Evolutionary conservation across 2,113 vertebrate species (phyloP).

Genomic region (Notothenia coriiceps): DNA sequence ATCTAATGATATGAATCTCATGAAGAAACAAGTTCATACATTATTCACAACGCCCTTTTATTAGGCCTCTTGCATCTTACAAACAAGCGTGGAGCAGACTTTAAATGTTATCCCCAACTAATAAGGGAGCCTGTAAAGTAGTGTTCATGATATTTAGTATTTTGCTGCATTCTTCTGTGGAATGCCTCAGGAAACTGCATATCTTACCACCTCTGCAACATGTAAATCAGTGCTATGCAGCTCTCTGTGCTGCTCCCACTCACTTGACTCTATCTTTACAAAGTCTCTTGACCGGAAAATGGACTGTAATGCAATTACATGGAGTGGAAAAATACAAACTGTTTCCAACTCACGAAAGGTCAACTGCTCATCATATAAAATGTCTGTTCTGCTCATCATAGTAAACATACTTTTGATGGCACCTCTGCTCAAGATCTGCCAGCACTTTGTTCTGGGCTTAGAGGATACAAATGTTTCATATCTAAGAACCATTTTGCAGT

Average conservation of each 20-base stretch:
- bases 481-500: constrained; percentile 9
- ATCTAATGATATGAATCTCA: constrained; percentile 2
- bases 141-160: constrained; percentile 48
- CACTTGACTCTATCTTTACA: constrained; percentile 51
- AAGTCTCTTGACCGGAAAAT: constrained; percentile 71
- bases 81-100: constrained; percentile 34
- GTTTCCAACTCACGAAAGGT: constrained; percentile 68
- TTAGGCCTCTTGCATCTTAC: constrained; percentile 32
- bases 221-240: constrained; percentile 61
- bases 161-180: constrained; percentile 51
- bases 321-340: constrained; percentile 69
- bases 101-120: constrained; percentile 35
- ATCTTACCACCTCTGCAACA: constrained; percentile 63
- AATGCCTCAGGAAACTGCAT: constrained; percentile 54
- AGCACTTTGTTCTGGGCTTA: not conserved
- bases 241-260: constrained; percentile 50
- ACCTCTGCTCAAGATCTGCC: not conserved
- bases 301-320: constrained; percentile 73
- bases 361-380: constrained; percentile 54
- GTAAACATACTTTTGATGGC: constrained; percentile 25
- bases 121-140: constrained; percentile 19
- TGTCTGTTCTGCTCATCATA: constrained; percentile 49
- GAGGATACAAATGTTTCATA: constrained; percentile 8
- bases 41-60: constrained; percentile 53
- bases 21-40: constrained; percentile 39